Percentiles rank a stretch among this genome's conserved stretches.
Evolutionary conservation across 1,140 invertebrate species (phyloP).

Genomic region (Neodiprion virginianus): DNA sequence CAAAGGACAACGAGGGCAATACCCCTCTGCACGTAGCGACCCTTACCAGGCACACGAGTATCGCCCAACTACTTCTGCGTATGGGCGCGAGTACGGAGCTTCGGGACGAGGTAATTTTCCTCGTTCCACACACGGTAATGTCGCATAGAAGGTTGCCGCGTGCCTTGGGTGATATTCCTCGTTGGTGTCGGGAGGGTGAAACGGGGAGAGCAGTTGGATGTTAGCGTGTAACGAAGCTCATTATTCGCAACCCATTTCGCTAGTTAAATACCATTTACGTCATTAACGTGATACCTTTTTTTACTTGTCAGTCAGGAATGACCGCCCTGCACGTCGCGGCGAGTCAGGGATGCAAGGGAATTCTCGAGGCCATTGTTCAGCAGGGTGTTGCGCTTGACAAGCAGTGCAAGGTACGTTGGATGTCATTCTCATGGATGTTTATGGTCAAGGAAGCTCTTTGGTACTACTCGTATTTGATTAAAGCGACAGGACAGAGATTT

Average conservation of each 20-base stretch:
- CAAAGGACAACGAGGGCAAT: conserved; percentile 77
- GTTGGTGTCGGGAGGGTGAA: neutral
- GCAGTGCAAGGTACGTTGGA: conserved; percentile 72
- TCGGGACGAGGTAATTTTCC: conserved; percentile 59
- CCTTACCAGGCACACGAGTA: conserved; percentile 76
- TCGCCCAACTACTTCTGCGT: conserved; percentile 75
- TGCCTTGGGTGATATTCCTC: neutral
- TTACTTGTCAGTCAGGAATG: conserved; percentile 67
- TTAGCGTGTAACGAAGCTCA: neutral
- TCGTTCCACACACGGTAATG: neutral
- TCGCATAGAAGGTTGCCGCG: neutral
- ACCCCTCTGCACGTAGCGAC: conserved; percentile 83
- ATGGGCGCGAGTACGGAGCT: conserved; percentile 66
- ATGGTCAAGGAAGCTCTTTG: neutral
- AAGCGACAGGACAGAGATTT: neutral
- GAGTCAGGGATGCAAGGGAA: conserved; percentile 75
- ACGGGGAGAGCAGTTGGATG: neutral
- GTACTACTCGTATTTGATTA: neutral
- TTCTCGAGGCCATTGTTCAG: conserved; percentile 73
- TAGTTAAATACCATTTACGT: neutral
- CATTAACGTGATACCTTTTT: conserved; percentile 31
- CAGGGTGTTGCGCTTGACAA: conserved; percentile 72
- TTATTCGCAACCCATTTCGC: neutral
- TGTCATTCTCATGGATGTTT: neutral
- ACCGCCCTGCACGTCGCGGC: conserved; percentile 79